Evolutionary conservation across 2,888 invertebrate species (phyloP).

Genomic region (Metacarcinus magister): DNA sequence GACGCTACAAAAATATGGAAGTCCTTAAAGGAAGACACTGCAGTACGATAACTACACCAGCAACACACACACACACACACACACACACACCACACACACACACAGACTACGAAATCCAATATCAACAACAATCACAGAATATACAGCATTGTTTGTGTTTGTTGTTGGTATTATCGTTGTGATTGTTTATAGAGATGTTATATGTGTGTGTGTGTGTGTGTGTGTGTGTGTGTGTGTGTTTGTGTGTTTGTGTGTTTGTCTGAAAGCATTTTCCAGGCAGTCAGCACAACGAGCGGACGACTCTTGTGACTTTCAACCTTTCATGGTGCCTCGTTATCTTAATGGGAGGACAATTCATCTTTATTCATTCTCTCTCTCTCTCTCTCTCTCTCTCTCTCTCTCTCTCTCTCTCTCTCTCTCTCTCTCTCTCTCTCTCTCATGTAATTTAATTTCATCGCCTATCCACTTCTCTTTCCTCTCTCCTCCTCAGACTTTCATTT

Average conservation of each 20-base stretch:
- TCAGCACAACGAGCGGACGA: background rate
- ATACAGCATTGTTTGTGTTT: background rate
- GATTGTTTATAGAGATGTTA: background rate
- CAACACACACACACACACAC: constrained; percentile 56
- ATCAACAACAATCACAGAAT: background rate
- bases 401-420: constrained; percentile 69
- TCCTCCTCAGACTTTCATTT: background rate
- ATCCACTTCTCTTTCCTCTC: constrained; percentile 32
- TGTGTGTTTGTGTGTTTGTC: constrained; percentile 16
- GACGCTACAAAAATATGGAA: background rate
- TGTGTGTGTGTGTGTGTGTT: constrained; percentile 47
- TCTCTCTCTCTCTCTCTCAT: constrained; percentile 66
- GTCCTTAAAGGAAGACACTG: background rate
- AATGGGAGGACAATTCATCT: background rate
- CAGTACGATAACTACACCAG: background rate
- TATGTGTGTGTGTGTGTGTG: constrained; percentile 11
- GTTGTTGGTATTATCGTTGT: background rate
- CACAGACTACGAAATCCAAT: constrained; percentile 51
- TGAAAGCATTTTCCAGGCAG: background rate
- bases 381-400: constrained; percentile 66
- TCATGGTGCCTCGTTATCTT: background rate
- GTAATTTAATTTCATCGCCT: background rate
- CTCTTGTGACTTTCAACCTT: background rate
- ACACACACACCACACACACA: constrained; percentile 63
- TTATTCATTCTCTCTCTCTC: constrained; percentile 38